phyloP scores from a whole-genome alignment of 2,888 invertebrate species.

The Ametastegia equiseti region DNA sequence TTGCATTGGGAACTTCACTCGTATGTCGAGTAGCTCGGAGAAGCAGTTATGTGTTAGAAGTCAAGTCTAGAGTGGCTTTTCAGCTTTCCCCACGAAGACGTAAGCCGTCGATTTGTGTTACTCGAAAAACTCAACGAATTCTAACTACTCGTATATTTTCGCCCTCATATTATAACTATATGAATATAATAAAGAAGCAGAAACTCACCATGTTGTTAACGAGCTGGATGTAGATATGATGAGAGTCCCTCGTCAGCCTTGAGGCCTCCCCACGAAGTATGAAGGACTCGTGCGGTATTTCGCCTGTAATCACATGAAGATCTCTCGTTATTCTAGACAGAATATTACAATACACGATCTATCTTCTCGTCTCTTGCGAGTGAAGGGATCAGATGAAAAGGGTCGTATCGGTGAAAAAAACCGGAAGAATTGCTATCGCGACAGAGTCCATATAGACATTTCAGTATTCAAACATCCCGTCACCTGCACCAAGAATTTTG shows the following conservation, averaged over 20 bases:
- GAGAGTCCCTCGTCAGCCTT: not conserved
- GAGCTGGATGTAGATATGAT: not conserved
- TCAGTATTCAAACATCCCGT: too few species aligned
- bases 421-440: too few species aligned
- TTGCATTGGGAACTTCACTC: slow-evolving; percentile 29
- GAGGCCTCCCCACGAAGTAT: not conserved
- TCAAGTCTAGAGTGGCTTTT: slow-evolving; percentile 22
- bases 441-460: too few species aligned
- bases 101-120: slow-evolving; percentile 26
- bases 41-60: not conserved
- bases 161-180: not conserved
- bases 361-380: not conserved
- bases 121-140: slow-evolving; percentile 7
- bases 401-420: too few species aligned
- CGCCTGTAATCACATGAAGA: not conserved
- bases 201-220: not conserved
- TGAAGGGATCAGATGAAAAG: too few species aligned
- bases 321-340: not conserved
- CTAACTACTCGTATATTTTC: not conserved
- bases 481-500: too few species aligned
- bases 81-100: not conserved
- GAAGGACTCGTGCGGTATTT: not conserved
- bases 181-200: not conserved
- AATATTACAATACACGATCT: not conserved
- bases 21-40: slow-evolving; percentile 18